Base-by-base conservation (phyloP, 2,113 vertebrate species). In the Lophura nycthemera region DNA sequence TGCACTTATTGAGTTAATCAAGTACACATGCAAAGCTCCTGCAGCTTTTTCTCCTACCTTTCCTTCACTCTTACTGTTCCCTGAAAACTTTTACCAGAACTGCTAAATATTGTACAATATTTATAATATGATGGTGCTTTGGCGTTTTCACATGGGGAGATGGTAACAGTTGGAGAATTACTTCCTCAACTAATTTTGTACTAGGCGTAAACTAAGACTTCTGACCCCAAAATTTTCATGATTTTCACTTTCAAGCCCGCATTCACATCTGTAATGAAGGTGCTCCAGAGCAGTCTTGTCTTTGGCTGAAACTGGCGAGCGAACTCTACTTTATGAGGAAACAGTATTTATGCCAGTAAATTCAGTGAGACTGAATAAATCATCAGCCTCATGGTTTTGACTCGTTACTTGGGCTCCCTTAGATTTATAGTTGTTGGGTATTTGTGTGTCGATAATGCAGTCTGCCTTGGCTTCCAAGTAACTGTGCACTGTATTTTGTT, bases 401-500 rank as follows among this genome's bases (percentile, higher is more conserved):
- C 91, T 93, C 80, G 74, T 80, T 71, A 36, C 83, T 92, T 67
- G 50, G 69, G 32, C 78, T 90, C 47, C 43, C 20, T 64, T 24
- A 43, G 73, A 90, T 95, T 93, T 94, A 88, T 64, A 74, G 52
- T 83, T 71, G 64, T 43, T 91, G 90, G 83, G 80, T 93, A 92
- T 86, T 90, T 83, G 52, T 81, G 42, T 74, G 65, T 83, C 5
- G 0, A 81, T 88, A 92, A 86, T 71, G 83, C 92, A 95, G 91
- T 57, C 96, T 98, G 92, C 90, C 92, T 97, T 91, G 90, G 92
- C 94, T 97, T 97, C 97, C 95, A 95, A 89, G 96, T 76, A 81
- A 87, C 86, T 21, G 8, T 91, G 69, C 65, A 54, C 90, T 96
- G 93, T 95, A 94, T 98, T 97, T 97, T 93, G 93, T 95, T 96